Evolutionary conservation across 2,797 vertebrate species (phyloP).

Genomic region (Coreius guichenoti): DNA sequence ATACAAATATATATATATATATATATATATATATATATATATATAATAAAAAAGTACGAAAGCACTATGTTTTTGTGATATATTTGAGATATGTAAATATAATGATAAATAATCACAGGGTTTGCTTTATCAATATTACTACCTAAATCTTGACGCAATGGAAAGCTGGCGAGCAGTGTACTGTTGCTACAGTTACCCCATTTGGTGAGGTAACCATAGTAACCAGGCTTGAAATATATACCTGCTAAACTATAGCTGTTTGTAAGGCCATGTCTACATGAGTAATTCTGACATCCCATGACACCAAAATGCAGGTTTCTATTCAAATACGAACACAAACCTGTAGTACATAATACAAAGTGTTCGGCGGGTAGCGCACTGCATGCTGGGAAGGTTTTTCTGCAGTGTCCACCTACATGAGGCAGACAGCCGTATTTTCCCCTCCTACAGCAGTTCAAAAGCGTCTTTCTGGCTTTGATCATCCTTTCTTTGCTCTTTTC

Average conservation of each 20-base stretch:
- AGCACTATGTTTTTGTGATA: neutral
- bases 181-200: neutral
- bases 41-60: too few species aligned
- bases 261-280: slow-evolving; percentile 8
- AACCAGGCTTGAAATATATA: slow-evolving; percentile 14
- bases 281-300: slow-evolving; percentile 16
- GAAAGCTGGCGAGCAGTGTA: neutral
- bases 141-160: neutral
- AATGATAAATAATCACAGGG: neutral
- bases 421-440: slow-evolving; percentile 36
- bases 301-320: slow-evolving; percentile 16
- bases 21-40: too few species aligned
- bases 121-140: neutral
- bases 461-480: slow-evolving; percentile 59
- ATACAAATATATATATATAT: too few species aligned
- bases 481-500: slow-evolving; percentile 56
- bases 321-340: neutral
- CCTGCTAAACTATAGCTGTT: neutral
- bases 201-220: neutral
- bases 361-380: neutral
- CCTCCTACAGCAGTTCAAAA: slow-evolving; percentile 57
- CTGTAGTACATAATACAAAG: neutral
- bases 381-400: slow-evolving; percentile 44
- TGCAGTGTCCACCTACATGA: slow-evolving; percentile 37
- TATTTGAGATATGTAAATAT: too few species aligned